phyloP scores from a whole-genome alignment of 2,797 vertebrate species.

The Spinus olivaceus region DNA sequence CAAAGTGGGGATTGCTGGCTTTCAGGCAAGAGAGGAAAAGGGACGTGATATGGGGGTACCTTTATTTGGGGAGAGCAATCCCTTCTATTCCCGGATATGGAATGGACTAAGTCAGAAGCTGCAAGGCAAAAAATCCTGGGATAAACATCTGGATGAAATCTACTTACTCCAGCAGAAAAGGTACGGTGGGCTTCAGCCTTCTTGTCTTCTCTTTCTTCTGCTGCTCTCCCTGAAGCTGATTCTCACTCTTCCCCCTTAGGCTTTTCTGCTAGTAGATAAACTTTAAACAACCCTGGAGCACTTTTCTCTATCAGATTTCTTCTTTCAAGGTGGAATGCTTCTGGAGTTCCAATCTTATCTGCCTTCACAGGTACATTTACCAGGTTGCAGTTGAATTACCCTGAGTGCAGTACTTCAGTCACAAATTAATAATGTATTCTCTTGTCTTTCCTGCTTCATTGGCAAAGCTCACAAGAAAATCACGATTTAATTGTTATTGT shows the following conservation, averaged over 20 bases:
- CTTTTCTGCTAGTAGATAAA: conserved; percentile 54
- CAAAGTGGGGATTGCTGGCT: not conserved
- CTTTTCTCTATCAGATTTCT: conserved; percentile 47
- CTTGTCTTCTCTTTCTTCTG: conserved; percentile 50
- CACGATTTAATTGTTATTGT: not conserved
- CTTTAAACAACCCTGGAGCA: conserved; percentile 39
- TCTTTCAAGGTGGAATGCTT: conserved; percentile 44
- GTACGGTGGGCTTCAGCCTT: conserved; percentile 66
- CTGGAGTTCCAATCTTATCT: conserved; percentile 54
- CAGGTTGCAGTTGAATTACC: not conserved
- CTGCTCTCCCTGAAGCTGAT: not conserved
- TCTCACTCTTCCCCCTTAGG: not conserved
- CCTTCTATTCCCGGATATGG: conserved; percentile 74
- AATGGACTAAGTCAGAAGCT: conserved; percentile 81
- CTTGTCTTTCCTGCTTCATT: not conserved
- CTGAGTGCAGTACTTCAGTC: not conserved
- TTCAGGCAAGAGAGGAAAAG: not conserved
- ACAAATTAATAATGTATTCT: not conserved
- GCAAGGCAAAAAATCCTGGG: conserved; percentile 82
- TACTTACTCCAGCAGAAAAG: conserved; percentile 86
- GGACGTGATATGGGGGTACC: conserved; percentile 61
- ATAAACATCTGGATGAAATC: conserved; percentile 85
- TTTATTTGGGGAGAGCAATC: conserved; percentile 27
- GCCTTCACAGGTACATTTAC: not conserved
- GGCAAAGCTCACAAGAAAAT: not conserved